These are phyloP conservation scores for Lycocorax pyrrhopterus DNA, from an alignment of 2,113 vertebrate genomes.

Conservation along the genomic window DNA sequence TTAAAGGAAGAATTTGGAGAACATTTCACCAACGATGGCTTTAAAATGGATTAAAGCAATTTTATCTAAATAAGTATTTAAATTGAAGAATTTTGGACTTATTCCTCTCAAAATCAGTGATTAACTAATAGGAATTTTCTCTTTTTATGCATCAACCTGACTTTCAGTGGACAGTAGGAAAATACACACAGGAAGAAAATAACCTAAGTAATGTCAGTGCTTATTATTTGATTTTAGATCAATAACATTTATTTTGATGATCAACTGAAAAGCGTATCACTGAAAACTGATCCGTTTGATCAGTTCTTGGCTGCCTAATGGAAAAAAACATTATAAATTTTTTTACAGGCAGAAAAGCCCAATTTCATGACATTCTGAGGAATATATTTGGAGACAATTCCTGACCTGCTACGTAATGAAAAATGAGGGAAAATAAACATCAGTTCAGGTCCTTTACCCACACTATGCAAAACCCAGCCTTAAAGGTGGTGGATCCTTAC, in stretches of 20 bases:
- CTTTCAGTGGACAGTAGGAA: not conserved
- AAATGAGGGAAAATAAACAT: not conserved
- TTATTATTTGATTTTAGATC: not conserved
- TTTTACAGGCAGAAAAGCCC: not conserved
- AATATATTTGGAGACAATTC: not conserved
- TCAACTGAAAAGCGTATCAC: not conserved
- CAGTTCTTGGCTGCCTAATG: not conserved
- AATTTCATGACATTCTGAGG: not conserved
- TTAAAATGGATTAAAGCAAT: not conserved
- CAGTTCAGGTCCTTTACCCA: not conserved
- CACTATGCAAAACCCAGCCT: not conserved
- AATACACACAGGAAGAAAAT: not conserved
- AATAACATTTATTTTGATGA: not conserved
- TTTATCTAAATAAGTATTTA: not conserved
- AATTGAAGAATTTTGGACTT: not conserved
- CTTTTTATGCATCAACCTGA: not conserved
- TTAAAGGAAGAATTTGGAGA: not conserved
- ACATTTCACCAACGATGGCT: fast-evolving
- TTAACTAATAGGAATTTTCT: not conserved
- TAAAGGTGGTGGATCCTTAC: not conserved
- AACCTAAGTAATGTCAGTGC: not conserved
- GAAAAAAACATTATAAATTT: not conserved
- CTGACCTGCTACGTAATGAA: not conserved
- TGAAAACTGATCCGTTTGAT: not conserved
- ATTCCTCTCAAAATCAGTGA: not conserved